A percentile compares a stretch with the other conserved stretches of the same genome.
These are phyloP conservation scores for Nematostella vectensis DNA, from an alignment of 92 coral and sea anemone genomes.

Conservation along the genomic window DNA sequence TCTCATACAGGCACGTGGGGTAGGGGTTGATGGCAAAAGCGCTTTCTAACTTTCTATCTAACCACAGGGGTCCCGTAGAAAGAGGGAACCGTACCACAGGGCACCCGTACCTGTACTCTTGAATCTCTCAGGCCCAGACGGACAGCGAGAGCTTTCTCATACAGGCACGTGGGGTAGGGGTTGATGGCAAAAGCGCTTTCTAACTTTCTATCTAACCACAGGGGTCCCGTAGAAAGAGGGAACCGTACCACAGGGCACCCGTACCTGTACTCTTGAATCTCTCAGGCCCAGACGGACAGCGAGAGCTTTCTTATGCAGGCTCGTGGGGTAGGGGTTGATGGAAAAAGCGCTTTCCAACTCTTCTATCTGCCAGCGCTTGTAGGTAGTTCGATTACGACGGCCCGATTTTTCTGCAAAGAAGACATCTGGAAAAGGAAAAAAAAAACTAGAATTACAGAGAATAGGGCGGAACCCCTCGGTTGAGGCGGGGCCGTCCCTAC, in stretches of 20 bases:
- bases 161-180: slow-evolving; percentile 93
- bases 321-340: slow-evolving; percentile 89
- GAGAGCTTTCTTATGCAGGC: slow-evolving; percentile 85
- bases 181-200: slow-evolving; percentile 84
- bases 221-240: no score
- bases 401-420: slow-evolving; percentile 73
- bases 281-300: slow-evolving; percentile 90
- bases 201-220: no score
- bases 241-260: no score
- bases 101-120: no score
- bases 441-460: background rate
- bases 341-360: slow-evolving; percentile 89
- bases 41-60: no score
- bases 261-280: slow-evolving; percentile 96
- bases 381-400: slow-evolving; percentile 90
- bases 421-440: slow-evolving; percentile 33
- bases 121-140: slow-evolving; percentile 89
- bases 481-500: no score
- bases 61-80: no score
- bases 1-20: no score
- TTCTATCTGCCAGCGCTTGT: slow-evolving; percentile 97
- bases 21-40: no score
- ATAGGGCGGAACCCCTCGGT: no score
- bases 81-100: no score
- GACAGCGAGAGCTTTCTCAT: slow-evolving; percentile 82